Base-by-base conservation (phyloP, 2,888 invertebrate genomes). In the Trichacis sp. region DNA sequence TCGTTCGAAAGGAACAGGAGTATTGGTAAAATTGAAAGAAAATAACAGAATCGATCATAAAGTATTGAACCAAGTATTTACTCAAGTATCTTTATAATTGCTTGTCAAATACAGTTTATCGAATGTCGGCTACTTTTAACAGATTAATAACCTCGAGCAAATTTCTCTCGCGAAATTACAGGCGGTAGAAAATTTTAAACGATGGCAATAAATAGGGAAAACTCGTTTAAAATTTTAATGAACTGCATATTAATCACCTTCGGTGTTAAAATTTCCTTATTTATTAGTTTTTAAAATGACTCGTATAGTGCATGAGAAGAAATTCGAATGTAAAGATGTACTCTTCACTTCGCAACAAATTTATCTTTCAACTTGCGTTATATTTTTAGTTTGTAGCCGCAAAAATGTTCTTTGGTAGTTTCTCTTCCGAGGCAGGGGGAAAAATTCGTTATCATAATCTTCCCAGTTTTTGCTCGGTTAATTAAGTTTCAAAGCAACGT, bases 401-500 rank as follows among this genome's bases (percentile, higher is more conserved):
- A 15, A 42, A 42, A 42, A 42, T 5, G 14, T 2, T 1, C 42
- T 14, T 42, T 17, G 17, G 42, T 42, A 15, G 18, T 42, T 18
- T 14, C 17, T 42, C 14, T 14, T 5, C 17, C 4, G 8, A 42
- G 1, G 11, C n/a, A 42, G 14, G 11, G 17, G n/a, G 14, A 15
- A 8, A 17, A 33, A 33, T 18, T 8, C 42, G 18, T 15, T 15
- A 18, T 18, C 42, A 42, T 42, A 18, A 42, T 14, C 14, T 15
- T 42, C 18, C 11, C 18, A 15, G 17, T 14, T 42, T 11, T 8
- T 18, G 42, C 42, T 5, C 42, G 18, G 42, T 42, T 42, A 12
- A 42, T 42, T 42, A 42, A 42, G 14, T 42, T 42, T 42, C 18
- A 42, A 42, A 42, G 42, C 42, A 42, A 12, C 17, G 42, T 42